Base-by-base conservation (phyloP, 1,140 invertebrate genomes). In the Pseudomyrmex cubaensis region DNA sequence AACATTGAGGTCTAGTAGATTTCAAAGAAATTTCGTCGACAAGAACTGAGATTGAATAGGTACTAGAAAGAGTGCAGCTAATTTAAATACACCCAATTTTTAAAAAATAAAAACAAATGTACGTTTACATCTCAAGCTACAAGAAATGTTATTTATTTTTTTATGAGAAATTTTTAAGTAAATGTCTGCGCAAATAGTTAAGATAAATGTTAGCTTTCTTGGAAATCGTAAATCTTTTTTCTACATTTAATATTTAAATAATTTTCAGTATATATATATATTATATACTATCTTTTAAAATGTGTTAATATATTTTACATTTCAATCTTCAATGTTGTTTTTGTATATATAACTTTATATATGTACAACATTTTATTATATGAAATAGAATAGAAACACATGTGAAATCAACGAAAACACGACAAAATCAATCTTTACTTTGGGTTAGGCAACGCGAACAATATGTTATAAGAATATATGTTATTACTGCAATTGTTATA, bases 121-220 rank as follows among this genome's bases (percentile, higher is more conserved):
- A 78, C 35, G 17, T 80, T 72, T 80, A 48, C 54, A 69, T 59
- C 48, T 35, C 35, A 48, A 44, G 52, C 63, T 46, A 54, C 3
- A 35, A 56, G 54, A 72, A 72, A 72, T 80, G 52, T 78, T 78
- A 80, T 72, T 80, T 80, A 80, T 80, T 80, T 80, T 80, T 76
- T 12, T 54, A 80, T 15, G 46, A 78, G 4, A 70, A 70, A 72
- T 70, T 72, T 80, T 72, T 70, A 50, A 80, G 44, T 70, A 2
- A 78, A 57, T 48, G 12, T 2, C 20, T 15, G 44, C 44, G 22
- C 76, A 17, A 78, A 9, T 76, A 63, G 20, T 80, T 20, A 70
- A 57, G 12, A 46, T 64, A 48, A 44, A 76, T 59, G 4, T 44
- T 44, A 61, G 10, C 12, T 83, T 82, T 17, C 62, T 78, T 35